Conservation (phyloP, 2,888 invertebrate species). For the Syritta pipiens region DNA sequence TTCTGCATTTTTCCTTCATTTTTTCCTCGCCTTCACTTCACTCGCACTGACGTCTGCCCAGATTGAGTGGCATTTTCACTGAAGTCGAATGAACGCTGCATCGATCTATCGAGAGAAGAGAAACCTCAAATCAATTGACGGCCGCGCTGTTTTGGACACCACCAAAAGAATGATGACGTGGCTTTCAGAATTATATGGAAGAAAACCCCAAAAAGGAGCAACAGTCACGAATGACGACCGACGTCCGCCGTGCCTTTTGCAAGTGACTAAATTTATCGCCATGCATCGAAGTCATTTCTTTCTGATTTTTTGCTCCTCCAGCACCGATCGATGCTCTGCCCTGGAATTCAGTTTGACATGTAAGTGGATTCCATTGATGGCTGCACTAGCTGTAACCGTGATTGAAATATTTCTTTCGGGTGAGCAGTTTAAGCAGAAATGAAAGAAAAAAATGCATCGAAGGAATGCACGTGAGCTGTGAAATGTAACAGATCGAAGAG, state of each 20-base stretch:
- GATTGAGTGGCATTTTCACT: slow-evolving; percentile 15
- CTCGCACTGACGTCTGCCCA: slow-evolving; percentile 17
- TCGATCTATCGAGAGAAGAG: neutral
- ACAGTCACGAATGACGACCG: slow-evolving; percentile 13
- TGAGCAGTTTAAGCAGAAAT: neutral
- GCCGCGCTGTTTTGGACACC: slow-evolving; percentile 10
- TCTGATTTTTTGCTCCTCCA: slow-evolving; percentile 21
- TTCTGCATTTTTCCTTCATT: slow-evolving; percentile 3
- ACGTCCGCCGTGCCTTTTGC: neutral
- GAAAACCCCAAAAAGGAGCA: slow-evolving; percentile 25
- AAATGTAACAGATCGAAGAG: neutral
- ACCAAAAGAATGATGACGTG: slow-evolving; percentile 20
- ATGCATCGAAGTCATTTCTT: slow-evolving; percentile 52
- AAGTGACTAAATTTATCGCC: slow-evolving; percentile 49
- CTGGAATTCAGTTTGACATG: slow-evolving; percentile 26
- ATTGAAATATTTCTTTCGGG: neutral
- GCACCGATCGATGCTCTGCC: neutral
- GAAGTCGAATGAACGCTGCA: neutral
- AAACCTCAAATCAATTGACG: slow-evolving; percentile 25
- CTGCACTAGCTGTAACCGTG: neutral
- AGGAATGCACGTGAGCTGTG: slow-evolving; percentile 4
- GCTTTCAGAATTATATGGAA: no score
- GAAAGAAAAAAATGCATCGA: neutral
- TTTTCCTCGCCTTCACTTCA: neutral
- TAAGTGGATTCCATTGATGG: slow-evolving; percentile 23